Percentiles rank a stretch among this genome's conserved stretches.
Conservation (phyloP, 2,888 invertebrate genomes). For the Melanostoma mellinum region DNA sequence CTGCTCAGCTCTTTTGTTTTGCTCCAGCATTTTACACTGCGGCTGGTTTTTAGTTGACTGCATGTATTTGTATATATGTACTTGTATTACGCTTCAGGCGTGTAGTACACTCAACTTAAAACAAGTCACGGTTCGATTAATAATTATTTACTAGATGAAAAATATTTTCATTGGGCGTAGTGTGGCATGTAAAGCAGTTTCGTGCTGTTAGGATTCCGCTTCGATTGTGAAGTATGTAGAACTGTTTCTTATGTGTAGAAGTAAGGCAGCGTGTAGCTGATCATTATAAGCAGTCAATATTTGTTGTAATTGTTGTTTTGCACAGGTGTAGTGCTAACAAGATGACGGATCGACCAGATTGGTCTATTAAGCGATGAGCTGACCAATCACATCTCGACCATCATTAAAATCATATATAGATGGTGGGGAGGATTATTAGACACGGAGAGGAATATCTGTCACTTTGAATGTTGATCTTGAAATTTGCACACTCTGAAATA, state of each 20-base stretch:
- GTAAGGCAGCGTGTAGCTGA: slow-evolving; percentile 38
- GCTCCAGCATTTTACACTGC: slow-evolving; percentile 27
- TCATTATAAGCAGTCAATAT: slow-evolving; percentile 50
- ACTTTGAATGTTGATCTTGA: slow-evolving; percentile 46
- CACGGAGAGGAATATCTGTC: slow-evolving; percentile 48
- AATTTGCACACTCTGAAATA: slow-evolving; percentile 40
- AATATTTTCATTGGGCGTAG: slow-evolving; percentile 72
- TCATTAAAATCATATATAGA: slow-evolving; percentile 46
- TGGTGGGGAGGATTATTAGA: slow-evolving; percentile 49
- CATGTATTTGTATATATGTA: background rate
- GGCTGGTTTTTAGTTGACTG: slow-evolving; percentile 22
- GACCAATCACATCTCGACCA: slow-evolving; percentile 64
- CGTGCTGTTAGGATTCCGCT: slow-evolving; percentile 46
- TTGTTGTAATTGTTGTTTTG: slow-evolving; percentile 12
- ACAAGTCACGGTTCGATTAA: slow-evolving; percentile 73
- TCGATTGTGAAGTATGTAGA: slow-evolving; percentile 32
- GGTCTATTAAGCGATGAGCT: slow-evolving; percentile 63
- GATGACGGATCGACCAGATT: slow-evolving; percentile 69
- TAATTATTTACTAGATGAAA: slow-evolving; percentile 67
- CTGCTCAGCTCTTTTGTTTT: slow-evolving; percentile 68
- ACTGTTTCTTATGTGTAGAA: slow-evolving; percentile 17
- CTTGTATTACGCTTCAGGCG: slow-evolving; percentile 47
- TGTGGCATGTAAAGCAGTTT: slow-evolving; percentile 48
- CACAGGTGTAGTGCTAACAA: slow-evolving; percentile 65
- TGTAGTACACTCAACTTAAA: slow-evolving; percentile 52